Conservation (phyloP, 2,888 invertebrate genomes). For the Asteroscopus sphinx region DNA sequence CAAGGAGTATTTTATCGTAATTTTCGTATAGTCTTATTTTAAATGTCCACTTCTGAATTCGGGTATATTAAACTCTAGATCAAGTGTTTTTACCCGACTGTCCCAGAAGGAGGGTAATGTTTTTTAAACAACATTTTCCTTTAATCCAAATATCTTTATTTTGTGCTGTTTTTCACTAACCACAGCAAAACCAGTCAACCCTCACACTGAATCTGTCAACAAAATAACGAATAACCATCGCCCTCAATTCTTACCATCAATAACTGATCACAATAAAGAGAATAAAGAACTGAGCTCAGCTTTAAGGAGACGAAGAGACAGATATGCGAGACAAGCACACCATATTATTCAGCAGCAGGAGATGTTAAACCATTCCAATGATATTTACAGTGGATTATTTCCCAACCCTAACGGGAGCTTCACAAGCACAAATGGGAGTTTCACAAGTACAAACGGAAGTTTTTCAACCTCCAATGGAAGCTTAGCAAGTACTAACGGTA, state of each 20-base stretch:
- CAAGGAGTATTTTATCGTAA: no score
- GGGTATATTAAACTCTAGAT: background rate
- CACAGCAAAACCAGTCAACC: slow-evolving; percentile 72
- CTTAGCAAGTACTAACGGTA: slow-evolving; percentile 44
- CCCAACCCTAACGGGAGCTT: slow-evolving; percentile 48
- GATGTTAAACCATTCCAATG: slow-evolving; percentile 77
- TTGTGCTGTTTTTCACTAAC: slow-evolving; percentile 79
- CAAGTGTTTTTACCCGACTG: no score
- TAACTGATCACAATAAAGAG: slow-evolving; percentile 76
- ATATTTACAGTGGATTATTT: slow-evolving; percentile 71
- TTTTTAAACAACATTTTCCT: slow-evolving; percentile 38
- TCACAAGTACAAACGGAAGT: slow-evolving; percentile 40
- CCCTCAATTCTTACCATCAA: slow-evolving; percentile 69
- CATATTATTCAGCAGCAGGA: slow-evolving; percentile 96
- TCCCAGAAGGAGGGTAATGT: no score
- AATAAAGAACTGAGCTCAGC: slow-evolving; percentile 95
- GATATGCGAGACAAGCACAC: slow-evolving; percentile 95
- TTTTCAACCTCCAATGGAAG: slow-evolving; percentile 49
- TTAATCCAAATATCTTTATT: slow-evolving; percentile 58
- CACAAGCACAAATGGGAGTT: slow-evolving; percentile 37
- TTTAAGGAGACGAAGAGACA: slow-evolving; percentile 93
- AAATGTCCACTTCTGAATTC: no score
- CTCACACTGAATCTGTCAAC: slow-evolving; percentile 71
- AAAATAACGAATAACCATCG: slow-evolving; percentile 68
- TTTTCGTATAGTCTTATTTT: no score